phyloP scores from a whole-genome alignment of 2,888 invertebrate genomes.

The Osedax fenrisi region DNA sequence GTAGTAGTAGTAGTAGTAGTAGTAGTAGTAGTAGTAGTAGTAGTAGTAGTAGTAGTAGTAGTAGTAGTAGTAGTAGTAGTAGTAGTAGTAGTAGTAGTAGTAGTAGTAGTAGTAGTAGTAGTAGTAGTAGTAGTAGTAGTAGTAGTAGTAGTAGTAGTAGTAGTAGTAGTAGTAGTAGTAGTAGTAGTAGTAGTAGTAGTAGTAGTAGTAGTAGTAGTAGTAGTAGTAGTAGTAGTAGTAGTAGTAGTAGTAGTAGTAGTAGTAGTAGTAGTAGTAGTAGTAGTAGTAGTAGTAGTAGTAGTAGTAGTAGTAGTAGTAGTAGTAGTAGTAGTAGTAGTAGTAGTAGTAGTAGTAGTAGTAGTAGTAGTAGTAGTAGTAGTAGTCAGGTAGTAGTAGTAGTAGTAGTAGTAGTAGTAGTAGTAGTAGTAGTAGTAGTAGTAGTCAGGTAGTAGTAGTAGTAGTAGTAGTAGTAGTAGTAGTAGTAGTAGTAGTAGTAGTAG shows the following conservation, averaged over 20 bases:
- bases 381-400: neutral
- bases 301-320: neutral
- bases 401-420: neutral
- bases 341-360: too few relatives aligned
- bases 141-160: neutral
- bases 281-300: neutral
- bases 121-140: neutral
- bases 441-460: neutral
- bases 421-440: neutral
- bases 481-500: neutral
- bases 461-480: neutral
- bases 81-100: neutral
- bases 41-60: neutral
- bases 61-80: neutral
- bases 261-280: neutral
- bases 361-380: too few relatives aligned
- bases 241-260: neutral
- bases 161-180: neutral
- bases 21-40: neutral
- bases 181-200: neutral
- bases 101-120: neutral
- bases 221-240: neutral
- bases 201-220: neutral
- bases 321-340: too few relatives aligned
- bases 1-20: neutral